phyloP scores from a whole-genome alignment of 2,888 invertebrate species.

The Tetranychus truncatus region DNA sequence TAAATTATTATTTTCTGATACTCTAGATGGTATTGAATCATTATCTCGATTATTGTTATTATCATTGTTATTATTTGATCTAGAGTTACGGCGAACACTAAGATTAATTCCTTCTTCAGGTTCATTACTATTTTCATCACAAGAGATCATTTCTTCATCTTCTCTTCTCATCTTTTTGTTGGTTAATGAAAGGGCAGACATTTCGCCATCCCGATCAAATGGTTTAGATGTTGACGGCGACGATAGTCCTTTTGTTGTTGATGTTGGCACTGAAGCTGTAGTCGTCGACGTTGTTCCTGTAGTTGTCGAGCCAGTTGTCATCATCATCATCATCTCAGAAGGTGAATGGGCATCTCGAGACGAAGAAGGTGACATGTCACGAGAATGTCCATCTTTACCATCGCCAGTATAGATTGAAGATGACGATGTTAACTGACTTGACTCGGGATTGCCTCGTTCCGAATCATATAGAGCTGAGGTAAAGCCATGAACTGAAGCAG shows the following conservation, averaged over 20 bases:
- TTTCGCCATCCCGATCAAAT: background rate
- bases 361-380: background rate
- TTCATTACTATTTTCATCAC: conserved; percentile 8
- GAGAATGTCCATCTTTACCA: conserved; percentile 6
- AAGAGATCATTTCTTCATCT: conserved; percentile 4
- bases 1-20: background rate
- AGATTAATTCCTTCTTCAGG: conserved; percentile 7
- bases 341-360: conserved; percentile 3
- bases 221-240: background rate
- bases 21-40: conserved; percentile 18
- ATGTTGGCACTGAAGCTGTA: background rate
- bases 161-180: conserved; percentile 9
- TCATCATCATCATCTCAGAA: background rate
- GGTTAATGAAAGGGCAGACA: conserved; percentile 7
- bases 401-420: conserved; percentile 12
- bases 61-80: conserved; percentile 18
- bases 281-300: background rate
- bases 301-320: background rate
- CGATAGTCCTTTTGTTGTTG: background rate
- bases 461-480: background rate
- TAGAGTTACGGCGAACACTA: background rate
- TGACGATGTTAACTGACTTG: conserved; percentile 10
- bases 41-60: conserved; percentile 23
- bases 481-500: background rate
- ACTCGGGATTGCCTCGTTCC: conserved; percentile 11